phyloP scores from a whole-genome alignment of 2,888 invertebrate genomes.

The Patella ulyssiponensis region DNA sequence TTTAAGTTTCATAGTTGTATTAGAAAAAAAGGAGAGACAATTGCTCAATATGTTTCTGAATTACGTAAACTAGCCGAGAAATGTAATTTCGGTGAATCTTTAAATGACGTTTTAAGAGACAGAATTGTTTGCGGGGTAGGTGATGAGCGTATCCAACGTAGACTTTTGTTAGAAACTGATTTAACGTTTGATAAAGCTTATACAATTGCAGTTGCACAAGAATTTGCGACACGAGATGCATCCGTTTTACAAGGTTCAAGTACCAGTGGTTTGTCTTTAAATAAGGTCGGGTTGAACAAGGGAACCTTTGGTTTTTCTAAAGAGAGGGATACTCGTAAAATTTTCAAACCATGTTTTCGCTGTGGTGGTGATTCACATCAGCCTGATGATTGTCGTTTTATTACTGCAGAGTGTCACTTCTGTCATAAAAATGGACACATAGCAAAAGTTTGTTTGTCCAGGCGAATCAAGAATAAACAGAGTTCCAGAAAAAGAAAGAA shows the following conservation, averaged over 20 bases:
- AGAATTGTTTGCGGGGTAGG: no score
- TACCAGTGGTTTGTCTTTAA: not conserved
- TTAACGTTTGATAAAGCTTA: constrained; percentile 4
- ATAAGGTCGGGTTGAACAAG: constrained; percentile 3
- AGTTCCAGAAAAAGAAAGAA: no score
- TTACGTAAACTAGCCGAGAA: no score
- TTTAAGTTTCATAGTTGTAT: no score
- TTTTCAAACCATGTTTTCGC: not conserved
- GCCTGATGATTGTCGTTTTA: constrained; percentile 5
- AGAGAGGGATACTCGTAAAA: not conserved
- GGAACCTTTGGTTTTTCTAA: not conserved
- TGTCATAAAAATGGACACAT: no score
- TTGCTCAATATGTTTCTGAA: no score
- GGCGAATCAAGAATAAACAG: no score
- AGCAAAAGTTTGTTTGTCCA: no score
- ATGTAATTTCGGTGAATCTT: no score
- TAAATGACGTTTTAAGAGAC: no score
- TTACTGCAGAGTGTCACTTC: not conserved
- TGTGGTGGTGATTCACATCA: constrained; percentile 2
- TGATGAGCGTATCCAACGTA: constrained; percentile 8
- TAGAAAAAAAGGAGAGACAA: no score
- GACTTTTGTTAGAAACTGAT: not conserved
- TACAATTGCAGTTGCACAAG: not conserved
- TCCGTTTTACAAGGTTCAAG: constrained; percentile 1
- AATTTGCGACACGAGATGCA: not conserved